These are phyloP conservation scores for Andrena dorsata DNA, from an alignment of 2,888 invertebrate species.

Conservation along the genomic window DNA sequence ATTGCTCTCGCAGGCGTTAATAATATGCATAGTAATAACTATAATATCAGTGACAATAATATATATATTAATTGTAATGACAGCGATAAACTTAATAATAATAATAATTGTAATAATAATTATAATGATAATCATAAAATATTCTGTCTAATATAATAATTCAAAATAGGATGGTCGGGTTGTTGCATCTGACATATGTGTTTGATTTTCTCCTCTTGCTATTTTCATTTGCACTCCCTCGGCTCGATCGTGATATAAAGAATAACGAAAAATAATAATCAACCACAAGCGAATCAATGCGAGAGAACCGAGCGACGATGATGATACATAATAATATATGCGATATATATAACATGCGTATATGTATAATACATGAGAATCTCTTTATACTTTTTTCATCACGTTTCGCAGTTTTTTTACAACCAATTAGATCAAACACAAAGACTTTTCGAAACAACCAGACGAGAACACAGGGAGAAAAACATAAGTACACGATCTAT, in stretches of 20 bases:
- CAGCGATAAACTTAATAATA: conserved; percentile 61
- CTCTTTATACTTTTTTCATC: neutral
- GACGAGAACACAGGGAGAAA: conserved; percentile 78
- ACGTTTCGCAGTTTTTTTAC: conserved; percentile 1
- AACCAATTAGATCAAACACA: conserved; percentile 70
- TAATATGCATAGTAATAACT: conserved; percentile 68
- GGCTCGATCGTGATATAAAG: conserved; percentile 13
- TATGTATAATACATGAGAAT: conserved; percentile 34
- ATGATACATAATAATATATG: conserved; percentile 3
- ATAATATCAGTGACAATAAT: conserved; percentile 68
- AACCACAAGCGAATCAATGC: conserved; percentile 20
- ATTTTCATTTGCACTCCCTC: conserved; percentile 6
- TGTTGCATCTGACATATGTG: conserved; percentile 56
- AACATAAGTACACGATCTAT: conserved; percentile 82
- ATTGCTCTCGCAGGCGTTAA: conserved; percentile 61
- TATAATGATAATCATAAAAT: conserved; percentile 60
- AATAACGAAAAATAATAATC: conserved; percentile 16
- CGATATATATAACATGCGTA: conserved; percentile 19
- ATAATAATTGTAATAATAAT: conserved; percentile 43
- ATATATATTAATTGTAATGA: conserved; percentile 57
- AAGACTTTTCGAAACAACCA: conserved; percentile 66
- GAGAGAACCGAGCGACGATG: conserved; percentile 8
- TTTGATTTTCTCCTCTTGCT: conserved; percentile 56
- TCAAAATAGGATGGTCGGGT: conserved; percentile 67
- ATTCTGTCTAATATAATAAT: conserved; percentile 48